Evolutionary conservation across 2,113 vertebrate species (phyloP).

Genomic region (Indri indri): DNA sequence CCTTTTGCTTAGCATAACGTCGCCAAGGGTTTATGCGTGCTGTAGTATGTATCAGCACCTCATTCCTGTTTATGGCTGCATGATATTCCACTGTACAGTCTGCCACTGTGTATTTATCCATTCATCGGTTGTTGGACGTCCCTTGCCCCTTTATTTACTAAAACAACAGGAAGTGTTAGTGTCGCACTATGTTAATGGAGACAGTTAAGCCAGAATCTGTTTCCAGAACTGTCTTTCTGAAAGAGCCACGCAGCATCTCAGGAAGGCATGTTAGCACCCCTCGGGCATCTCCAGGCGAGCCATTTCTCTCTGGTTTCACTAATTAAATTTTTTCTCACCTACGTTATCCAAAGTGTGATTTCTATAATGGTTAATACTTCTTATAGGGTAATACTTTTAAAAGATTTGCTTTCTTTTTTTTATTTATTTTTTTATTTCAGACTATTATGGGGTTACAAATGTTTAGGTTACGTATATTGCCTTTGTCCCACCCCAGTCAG

Average conservation of each 20-base stretch:
- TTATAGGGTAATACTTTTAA: not conserved
- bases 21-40: rapidly evolving
- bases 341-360: not conserved
- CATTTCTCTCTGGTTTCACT: not conserved
- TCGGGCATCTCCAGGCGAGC: not conserved
- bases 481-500: no score
- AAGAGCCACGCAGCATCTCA: not conserved
- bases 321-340: not conserved
- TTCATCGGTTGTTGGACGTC: no score
- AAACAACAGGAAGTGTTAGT: not conserved
- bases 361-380: not conserved
- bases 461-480: no score
- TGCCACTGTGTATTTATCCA: not conserved
- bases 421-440: no score
- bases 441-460: no score
- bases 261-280: not conserved
- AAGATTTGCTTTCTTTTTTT: not conserved
- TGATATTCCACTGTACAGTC: rapidly evolving
- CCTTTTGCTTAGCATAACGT: not conserved
- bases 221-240: not conserved
- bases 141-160: no score
- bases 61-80: no score
- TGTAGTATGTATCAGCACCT: no score
- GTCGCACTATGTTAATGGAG: not conserved
- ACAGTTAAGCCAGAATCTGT: not conserved